Base-by-base conservation (phyloP, 2,113 vertebrate species). In the Tretioscincus oriximinensis region DNA sequence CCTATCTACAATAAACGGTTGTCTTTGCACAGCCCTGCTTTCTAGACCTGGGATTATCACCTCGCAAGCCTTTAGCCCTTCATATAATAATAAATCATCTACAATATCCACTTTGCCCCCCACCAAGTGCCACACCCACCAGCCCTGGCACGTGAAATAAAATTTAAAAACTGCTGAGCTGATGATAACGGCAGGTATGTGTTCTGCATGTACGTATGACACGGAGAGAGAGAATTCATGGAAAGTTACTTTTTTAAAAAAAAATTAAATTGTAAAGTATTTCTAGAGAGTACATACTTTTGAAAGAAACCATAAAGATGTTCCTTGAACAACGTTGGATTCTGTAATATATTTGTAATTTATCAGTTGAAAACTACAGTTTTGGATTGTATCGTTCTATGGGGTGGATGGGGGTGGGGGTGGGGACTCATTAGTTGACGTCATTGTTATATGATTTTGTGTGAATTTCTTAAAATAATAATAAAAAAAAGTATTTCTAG, bases 31-130 rank as follows among this genome's bases (percentile, higher is more conserved):
- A 82, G 74, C 54, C 69, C 78, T 76, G 9, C 66, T 21, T 64
- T 82, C 80, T 45, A 69, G 65, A 81, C 80, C 68, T 69, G 41
- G 54, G 49, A 63, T 31, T 63, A 68, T 22, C 26, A 45, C 29
- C 51, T 54, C 66, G 11, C 18, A 69, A 49, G 10, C 66, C 54
- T 28, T 47, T 82, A 76, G 80, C 80, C 80, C 80, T 76, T 81
- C 31, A 76, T 28, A 63, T 69, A 76, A 58, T 69, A 70, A 58
- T 63, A 73, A 82, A 82, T 51, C 61, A 54, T 70, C 73, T 70
- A 51, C 73, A 63, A 76, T 75, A 81, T 51, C 45, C 47, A 66
- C 21, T 47, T 41, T 76, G 63, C 8, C 31, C 29, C 64, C 65
- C 47, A 68, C 35, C 68, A 47, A 63, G 67, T 76, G 64, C 49